Conservation (phyloP, 2,797 vertebrate species). For the Sciaenops ocellatus region DNA sequence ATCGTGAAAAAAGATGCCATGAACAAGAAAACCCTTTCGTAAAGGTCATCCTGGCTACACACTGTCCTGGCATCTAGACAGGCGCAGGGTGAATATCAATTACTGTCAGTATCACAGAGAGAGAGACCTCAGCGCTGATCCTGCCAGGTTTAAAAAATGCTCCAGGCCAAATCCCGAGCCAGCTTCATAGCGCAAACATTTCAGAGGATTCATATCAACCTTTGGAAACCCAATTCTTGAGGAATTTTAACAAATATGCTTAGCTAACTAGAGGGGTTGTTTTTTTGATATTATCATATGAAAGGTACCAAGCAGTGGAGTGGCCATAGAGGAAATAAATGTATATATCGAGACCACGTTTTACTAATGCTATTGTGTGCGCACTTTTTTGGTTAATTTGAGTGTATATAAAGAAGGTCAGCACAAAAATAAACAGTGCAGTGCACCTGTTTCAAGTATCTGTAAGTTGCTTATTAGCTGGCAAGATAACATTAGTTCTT, state of each 20-base stretch:
- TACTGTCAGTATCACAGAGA: conserved; percentile 39
- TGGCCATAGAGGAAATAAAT: no score
- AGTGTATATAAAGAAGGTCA: no score
- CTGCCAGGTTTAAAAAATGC: conserved; percentile 50
- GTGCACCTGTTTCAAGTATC: no score
- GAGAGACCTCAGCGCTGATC: conserved; percentile 20
- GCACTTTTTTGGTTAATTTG: no score
- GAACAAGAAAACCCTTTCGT: conserved; percentile 15
- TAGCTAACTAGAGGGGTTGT: neutral
- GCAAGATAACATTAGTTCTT: no score
- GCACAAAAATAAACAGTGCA: no score
- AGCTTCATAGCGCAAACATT: conserved; percentile 21
- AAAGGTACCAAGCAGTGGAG: neutral
- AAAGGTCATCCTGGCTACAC: conserved; percentile 48
- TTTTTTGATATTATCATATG: neutral
- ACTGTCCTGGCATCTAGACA: conserved; percentile 42
- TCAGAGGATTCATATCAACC: conserved; percentile 17
- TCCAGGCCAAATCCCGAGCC: conserved; percentile 34
- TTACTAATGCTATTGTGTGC: no score
- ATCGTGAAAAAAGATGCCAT: conserved; percentile 33
- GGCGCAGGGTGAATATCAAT: conserved; percentile 33
- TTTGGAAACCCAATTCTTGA: neutral
- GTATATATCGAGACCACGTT: no score
- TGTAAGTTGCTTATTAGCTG: no score
- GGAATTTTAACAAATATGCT: neutral